Evolutionary conservation across 2,113 vertebrate genomes (phyloP).

Genomic region (Pontoporia blainvillei): DNA sequence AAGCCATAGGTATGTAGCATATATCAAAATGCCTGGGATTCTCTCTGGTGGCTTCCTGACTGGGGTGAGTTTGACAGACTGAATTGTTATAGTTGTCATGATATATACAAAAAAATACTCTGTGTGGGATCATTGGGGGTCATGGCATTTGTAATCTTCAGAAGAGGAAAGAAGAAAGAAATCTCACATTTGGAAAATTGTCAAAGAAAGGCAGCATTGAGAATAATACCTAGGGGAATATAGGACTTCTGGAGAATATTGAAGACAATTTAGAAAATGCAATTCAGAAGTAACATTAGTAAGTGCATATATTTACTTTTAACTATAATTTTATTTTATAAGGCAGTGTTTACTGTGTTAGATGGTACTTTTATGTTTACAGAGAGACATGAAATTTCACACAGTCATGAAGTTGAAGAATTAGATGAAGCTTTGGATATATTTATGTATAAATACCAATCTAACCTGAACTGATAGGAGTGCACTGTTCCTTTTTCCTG

Average conservation of each 20-base stretch:
- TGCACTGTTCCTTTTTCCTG: neutral
- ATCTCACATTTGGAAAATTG: neutral
- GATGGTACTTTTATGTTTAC: neutral
- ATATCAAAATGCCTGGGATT: conserved; percentile 62
- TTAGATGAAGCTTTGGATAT: neutral
- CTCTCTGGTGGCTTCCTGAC: conserved; percentile 44
- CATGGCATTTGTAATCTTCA: conserved; percentile 38
- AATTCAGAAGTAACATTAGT: neutral
- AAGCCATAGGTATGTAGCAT: conserved; percentile 29
- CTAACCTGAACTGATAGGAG: neutral
- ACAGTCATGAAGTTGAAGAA: neutral
- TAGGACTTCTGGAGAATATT: conserved; percentile 19
- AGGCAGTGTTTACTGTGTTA: neutral
- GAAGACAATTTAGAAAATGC: conserved; percentile 16
- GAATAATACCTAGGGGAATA: neutral
- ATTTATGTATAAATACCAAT: neutral
- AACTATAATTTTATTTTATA: conserved; percentile 5
- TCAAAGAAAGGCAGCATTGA: neutral
- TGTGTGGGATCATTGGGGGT: conserved; percentile 37
- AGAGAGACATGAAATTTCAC: neutral
- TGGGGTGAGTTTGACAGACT: conserved; percentile 62
- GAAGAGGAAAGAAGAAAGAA: conserved; percentile 44
- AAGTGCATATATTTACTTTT: neutral
- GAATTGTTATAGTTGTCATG: conserved; percentile 71
- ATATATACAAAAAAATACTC: conserved; percentile 56